Evolutionary conservation across 2,888 invertebrate species (phyloP), one percentile per base, ranked within the genome.

Genomic region (Limenitis camilla): DNA sequence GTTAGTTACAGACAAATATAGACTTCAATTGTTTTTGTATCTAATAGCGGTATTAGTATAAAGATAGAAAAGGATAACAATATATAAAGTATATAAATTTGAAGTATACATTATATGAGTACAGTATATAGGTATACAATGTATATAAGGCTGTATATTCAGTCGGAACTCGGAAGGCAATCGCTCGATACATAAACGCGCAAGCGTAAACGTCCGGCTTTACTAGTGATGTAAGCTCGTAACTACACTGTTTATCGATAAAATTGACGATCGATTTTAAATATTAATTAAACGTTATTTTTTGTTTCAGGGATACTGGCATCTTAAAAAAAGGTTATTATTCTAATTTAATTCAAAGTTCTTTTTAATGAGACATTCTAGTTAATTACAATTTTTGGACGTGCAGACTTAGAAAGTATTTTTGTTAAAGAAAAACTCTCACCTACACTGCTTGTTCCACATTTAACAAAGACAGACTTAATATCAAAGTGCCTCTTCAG

Each of bases 151-250:
- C n/a, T 9, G 29, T 42, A 50, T 19, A 32, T 49, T 46, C 29
- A 29, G 40, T 41, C 52, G 56, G 50, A 42, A 45, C 35, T 35
- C 46, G 33, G 30, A 10, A 32, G 40, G 45, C 58, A 49, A 48
- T 62, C 79, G 81, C 75, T 81, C 81, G 64, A 81, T 81, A 81
- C 71, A 77, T 67, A 74, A 65, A 61, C 80, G 81, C 81, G 80
- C 81, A 79, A 66, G 81, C 81, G 81, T 78, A 78, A 63, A 73
- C 70, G 69, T 61, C 56, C 63, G 59, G 52, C 53, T 54, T 32
- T 6, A 3, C 8, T 53, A 60, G 58, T 44, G 49, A 29, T 45
- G 56, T n/a, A n/a, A n/a, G n/a, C n/a, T n/a, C n/a, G n/a, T n/a
- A n/a, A 8, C 7, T 27, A 9, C 30, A 5, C n/a, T 42, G 2